Evolutionary conservation across 2,888 invertebrate genomes (phyloP).

Genomic region (Volucella bombylans): DNA sequence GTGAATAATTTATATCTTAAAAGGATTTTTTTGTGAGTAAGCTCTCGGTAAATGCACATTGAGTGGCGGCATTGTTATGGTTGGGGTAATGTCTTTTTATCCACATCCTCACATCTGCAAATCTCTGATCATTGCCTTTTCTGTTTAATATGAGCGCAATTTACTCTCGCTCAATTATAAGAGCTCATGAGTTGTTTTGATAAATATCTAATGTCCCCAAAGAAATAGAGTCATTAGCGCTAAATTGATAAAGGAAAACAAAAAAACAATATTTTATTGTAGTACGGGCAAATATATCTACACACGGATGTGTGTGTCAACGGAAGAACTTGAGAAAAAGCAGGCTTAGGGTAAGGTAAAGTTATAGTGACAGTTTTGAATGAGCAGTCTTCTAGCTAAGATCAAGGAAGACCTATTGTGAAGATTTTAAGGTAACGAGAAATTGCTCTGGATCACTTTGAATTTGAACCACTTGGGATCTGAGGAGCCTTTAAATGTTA

Average conservation of each 20-base stretch:
- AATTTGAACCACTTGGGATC: no score
- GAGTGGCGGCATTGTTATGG: slow-evolving; percentile 63
- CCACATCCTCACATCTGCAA: slow-evolving; percentile 21
- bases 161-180: background rate
- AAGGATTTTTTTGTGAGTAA: slow-evolving; percentile 71
- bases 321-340: no score
- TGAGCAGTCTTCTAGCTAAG: no score
- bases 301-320: no score
- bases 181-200: slow-evolving; percentile 22
- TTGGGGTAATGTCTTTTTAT: slow-evolving; percentile 70
- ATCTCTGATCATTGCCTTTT: background rate
- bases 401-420: no score
- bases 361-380: no score
- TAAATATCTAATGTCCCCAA: slow-evolving; percentile 38
- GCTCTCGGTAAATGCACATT: slow-evolving; percentile 71
- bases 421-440: no score
- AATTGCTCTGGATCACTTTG: no score
- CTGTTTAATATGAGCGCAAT: background rate
- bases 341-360: no score
- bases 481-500: no score
- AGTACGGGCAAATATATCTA: no score
- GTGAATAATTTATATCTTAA: slow-evolving; percentile 74
- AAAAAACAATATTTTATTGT: no score
- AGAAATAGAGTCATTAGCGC: slow-evolving; percentile 51
- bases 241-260: slow-evolving; percentile 52